Evolutionary conservation across 2,888 invertebrate species (phyloP).

Genomic region (Hetaerina titia): DNA sequence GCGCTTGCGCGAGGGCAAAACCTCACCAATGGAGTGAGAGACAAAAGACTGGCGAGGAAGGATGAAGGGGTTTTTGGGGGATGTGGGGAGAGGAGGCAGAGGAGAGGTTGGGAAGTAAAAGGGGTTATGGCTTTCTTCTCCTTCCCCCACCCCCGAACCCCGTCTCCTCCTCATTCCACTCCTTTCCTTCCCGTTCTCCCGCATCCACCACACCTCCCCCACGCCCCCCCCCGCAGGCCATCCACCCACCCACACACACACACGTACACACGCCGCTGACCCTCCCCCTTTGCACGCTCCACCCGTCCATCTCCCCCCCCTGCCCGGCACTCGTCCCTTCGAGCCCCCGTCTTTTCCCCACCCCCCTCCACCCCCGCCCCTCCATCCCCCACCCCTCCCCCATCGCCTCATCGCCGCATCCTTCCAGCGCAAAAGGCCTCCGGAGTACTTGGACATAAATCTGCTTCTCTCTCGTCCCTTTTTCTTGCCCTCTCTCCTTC

Average conservation of each 20-base stretch:
- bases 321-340: neutral
- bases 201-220: neutral
- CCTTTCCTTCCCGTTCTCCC: neutral
- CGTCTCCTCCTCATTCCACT: neutral
- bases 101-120: slow-evolving; percentile 34
- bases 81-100: neutral
- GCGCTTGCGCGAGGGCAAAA: slow-evolving; percentile 49
- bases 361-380: neutral
- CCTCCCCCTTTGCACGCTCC: neutral
- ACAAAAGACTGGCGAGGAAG: slow-evolving; percentile 65
- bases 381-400: neutral
- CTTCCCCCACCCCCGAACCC: neutral
- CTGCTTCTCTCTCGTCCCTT: slow-evolving; percentile 36
- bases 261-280: neutral
- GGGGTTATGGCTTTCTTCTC: slow-evolving; percentile 67
- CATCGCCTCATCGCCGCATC: slow-evolving; percentile 30
- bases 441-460: slow-evolving; percentile 64
- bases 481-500: neutral
- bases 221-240: neutral
- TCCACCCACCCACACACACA: neutral
- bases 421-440: slow-evolving; percentile 61
- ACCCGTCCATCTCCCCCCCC: neutral
- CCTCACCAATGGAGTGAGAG: slow-evolving; percentile 67
- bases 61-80: slow-evolving; percentile 52
- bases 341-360: neutral